These are phyloP conservation scores for Melipona quadrifasciata DNA, from an alignment of 1,140 invertebrate species.

Conservation along the genomic window DNA sequence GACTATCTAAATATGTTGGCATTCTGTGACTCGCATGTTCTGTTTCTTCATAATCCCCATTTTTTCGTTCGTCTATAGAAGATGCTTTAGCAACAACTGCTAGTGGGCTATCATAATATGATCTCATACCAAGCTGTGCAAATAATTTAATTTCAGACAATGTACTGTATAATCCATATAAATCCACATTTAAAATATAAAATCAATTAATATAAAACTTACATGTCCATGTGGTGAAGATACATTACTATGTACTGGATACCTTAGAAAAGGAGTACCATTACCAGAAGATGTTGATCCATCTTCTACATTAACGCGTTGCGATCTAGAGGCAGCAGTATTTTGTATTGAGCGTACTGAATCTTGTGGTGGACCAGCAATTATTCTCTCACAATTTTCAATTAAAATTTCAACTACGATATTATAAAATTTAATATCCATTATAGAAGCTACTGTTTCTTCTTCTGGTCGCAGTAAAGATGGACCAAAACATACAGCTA, in stretches of 20 bases:
- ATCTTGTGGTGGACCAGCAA: slow-evolving; percentile 81
- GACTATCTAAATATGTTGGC: slow-evolving; percentile 68
- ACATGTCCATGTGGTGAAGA: slow-evolving; percentile 71
- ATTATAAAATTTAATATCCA: slow-evolving; percentile 99
- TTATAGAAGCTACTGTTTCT: slow-evolving; percentile 98
- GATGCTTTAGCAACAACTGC: slow-evolving; percentile 69
- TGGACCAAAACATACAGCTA: slow-evolving; percentile 99
- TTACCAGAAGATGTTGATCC: slow-evolving; percentile 72
- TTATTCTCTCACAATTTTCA: slow-evolving; percentile 93
- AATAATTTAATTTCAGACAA: slow-evolving; percentile 28
- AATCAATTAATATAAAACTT: slow-evolving; percentile 26
- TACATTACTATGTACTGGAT: slow-evolving; percentile 68
- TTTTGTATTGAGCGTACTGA: slow-evolving; percentile 64
- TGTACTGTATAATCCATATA: not conserved
- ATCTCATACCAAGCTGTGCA: slow-evolving; percentile 80
- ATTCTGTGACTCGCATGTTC: slow-evolving; percentile 71
- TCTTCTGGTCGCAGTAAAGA: slow-evolving; percentile 96
- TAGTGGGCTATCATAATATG: slow-evolving; percentile 81
- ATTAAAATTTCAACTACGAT: slow-evolving; percentile 98
- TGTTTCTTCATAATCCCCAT: slow-evolving; percentile 75
- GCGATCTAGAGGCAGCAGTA: slow-evolving; percentile 47
- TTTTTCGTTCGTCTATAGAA: slow-evolving; percentile 71
- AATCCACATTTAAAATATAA: not conserved
- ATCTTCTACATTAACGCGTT: slow-evolving; percentile 61
- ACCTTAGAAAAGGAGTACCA: slow-evolving; percentile 69